Conservation (phyloP, 1,140 invertebrate genomes). For the Eumaeus atala region DNA sequence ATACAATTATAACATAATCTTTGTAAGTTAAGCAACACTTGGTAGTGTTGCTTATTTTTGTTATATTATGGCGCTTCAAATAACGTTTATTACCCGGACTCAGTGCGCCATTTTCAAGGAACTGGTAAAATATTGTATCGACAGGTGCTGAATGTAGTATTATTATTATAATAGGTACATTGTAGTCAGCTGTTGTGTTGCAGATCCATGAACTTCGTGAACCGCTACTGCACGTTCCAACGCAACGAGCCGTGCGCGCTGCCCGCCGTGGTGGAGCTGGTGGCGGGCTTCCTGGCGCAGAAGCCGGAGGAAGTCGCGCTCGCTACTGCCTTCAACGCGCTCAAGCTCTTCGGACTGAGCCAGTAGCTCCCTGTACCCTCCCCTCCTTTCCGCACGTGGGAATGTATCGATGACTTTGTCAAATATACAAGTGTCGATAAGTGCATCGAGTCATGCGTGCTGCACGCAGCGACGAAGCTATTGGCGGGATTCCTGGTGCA, state of each 20-base stretch:
- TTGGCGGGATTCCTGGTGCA: too few species aligned
- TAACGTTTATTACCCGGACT: too few species aligned
- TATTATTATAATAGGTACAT: too few species aligned
- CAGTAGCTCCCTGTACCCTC: slow-evolving; percentile 68
- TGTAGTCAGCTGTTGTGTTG: too few species aligned
- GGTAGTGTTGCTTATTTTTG: too few species aligned
- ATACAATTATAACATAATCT: too few species aligned
- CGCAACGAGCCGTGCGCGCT: slow-evolving; percentile 96
- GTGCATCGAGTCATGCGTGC: not conserved
- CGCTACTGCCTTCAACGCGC: slow-evolving; percentile 93
- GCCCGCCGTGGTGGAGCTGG: slow-evolving; percentile 94
- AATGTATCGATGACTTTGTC: not conserved
- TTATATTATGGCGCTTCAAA: too few species aligned
- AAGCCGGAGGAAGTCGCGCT: slow-evolving; percentile 93
- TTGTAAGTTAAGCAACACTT: too few species aligned
- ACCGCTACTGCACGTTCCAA: slow-evolving; percentile 94
- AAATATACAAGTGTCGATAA: not conserved
- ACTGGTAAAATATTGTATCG: too few species aligned
- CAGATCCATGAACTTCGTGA: slow-evolving; percentile 78
- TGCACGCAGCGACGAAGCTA: not conserved
- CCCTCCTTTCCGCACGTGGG: not conserved
- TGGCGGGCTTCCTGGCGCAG: slow-evolving; percentile 91
- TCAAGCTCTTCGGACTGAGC: slow-evolving; percentile 93
- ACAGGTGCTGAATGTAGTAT: too few species aligned
- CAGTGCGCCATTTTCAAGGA: too few species aligned